Conservation (phyloP, 2,113 vertebrate genomes). For the Balaenoptera acutorostrata region DNA sequence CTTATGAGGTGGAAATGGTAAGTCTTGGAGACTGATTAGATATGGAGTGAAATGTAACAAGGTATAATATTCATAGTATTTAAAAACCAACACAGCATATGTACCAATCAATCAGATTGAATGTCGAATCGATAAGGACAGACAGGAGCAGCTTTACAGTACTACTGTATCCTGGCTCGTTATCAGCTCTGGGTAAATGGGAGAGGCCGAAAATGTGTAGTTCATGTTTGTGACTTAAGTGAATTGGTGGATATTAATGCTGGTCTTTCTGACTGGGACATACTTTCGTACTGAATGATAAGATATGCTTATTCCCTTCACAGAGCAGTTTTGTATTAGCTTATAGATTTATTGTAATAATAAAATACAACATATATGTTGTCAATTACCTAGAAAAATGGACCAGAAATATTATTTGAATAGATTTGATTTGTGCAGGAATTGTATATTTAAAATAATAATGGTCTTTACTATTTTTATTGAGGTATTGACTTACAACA, state of each 20-base stretch:
- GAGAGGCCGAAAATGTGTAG: neutral
- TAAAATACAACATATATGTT: neutral
- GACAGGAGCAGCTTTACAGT: neutral
- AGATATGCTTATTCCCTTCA: neutral
- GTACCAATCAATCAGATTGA: constrained; percentile 36
- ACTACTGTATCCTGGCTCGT: neutral
- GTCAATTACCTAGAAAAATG: neutral
- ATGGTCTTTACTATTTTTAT: neutral
- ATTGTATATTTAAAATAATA: neutral
- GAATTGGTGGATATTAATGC: neutral
- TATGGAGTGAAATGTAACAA: constrained; percentile 11
- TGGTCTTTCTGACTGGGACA: neutral
- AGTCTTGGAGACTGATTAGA: constrained; percentile 10
- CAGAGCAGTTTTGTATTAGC: neutral
- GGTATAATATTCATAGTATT: constrained; percentile 40
- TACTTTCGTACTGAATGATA: neutral
- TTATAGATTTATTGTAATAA: neutral
- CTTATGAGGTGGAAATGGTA: neutral
- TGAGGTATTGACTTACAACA: neutral
- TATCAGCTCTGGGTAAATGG: neutral
- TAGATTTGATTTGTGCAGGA: neutral
- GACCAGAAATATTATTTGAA: neutral
- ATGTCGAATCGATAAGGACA: constrained; percentile 26
- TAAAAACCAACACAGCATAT: neutral
- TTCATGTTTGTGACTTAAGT: neutral